Evolutionary conservation across 1,140 invertebrate genomes (phyloP), one percentile per base, ranked within the genome.

Genomic region (Oscheius sp.): DNA sequence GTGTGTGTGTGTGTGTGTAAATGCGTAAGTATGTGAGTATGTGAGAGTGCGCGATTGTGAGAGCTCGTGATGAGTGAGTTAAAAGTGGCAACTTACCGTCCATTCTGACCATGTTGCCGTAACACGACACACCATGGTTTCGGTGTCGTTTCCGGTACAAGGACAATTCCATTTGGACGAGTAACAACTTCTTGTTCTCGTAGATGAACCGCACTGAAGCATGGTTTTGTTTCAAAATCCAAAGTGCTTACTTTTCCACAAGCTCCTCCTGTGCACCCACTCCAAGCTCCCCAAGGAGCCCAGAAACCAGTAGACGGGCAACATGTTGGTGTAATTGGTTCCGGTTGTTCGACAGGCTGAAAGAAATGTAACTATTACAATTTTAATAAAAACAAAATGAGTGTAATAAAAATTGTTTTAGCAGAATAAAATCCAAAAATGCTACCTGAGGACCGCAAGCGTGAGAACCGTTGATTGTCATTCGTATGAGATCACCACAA

Each of bases 241-340:
- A 23, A 13, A 23, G 4, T 55, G 7, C 49, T 55, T 13, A 55
- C 49, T 4, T 28, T 59, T 35, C 67, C 67, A n/a, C 67, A 68
- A 0, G 67, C 45, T 15, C 49, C 55, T 52, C 67, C 67, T n/a
- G n/a, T 68, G 35, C 67, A 68, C 35, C 20, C 55, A 1, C 49
- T 58, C 67, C 67, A 68, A 4, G 52, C 67, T 3, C 29, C 28
- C 67, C 67, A 68, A 20, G 67, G 49, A 23, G 49, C 67, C 67
- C 67, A 68, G 18, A 68, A 58, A 10, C 67, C 67, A 23, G 32
- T 26, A 2, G 42, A 15, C 15, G 49, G 67, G 20, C 67, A 68
- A 29, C 67, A 68, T 1, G 35, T 59, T 15, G 26, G 26, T 28
- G 52, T 55, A n/a, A 58, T 10, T 0, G 67, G 13, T 18, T 32